Evolutionary conservation across 2,888 invertebrate genomes (phyloP).

Genomic region (Dichetophora obliterata): DNA sequence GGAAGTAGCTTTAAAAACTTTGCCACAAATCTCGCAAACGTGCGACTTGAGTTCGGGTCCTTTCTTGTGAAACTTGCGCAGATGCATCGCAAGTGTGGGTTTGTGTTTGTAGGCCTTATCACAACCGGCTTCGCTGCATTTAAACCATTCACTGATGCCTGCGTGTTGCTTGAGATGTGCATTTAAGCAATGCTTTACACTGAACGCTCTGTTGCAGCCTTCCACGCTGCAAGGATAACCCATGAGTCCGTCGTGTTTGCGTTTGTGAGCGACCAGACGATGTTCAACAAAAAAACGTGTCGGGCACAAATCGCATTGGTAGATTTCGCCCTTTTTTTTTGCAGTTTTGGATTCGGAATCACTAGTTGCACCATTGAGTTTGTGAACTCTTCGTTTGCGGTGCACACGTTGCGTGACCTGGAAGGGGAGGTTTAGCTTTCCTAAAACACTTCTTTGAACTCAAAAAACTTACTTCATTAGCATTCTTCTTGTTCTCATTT

Average conservation of each 20-base stretch:
- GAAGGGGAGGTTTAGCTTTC: neutral
- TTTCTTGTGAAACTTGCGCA: conserved; percentile 55
- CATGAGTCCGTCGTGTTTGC: conserved; percentile 56
- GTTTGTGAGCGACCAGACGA: conserved; percentile 55
- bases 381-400: neutral
- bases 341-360: neutral
- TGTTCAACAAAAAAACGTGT: conserved; percentile 51
- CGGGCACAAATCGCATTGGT: conserved; percentile 55
- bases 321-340: conserved; percentile 27
- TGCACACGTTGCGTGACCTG: neutral
- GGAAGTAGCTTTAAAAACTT: conserved; percentile 56
- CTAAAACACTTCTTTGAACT: neutral
- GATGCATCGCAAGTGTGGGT: conserved; percentile 57
- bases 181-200: conserved; percentile 51
- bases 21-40: conserved; percentile 64
- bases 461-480: neutral
- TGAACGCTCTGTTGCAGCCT: conserved; percentile 56
- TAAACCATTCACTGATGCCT: conserved; percentile 47
- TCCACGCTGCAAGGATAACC: conserved; percentile 57
- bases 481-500: neutral
- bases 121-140: conserved; percentile 56
- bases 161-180: conserved; percentile 57
- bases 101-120: conserved; percentile 58
- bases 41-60: conserved; percentile 58
- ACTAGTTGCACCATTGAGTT: neutral